phyloP scores from a whole-genome alignment of 2,113 vertebrate species.

The Centrocercus urophasianus region DNA sequence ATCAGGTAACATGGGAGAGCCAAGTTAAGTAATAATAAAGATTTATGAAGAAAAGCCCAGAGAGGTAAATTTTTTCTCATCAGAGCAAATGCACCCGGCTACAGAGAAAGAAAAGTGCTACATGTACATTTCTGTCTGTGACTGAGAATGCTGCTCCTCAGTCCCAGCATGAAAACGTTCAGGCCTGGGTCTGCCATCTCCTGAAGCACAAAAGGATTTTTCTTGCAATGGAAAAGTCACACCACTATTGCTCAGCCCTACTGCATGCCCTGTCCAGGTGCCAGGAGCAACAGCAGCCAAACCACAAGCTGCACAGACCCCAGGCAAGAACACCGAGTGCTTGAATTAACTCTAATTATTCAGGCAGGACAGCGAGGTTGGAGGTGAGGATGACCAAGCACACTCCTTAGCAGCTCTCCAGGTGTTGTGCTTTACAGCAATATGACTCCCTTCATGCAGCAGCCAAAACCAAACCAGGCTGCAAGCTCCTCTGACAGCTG shows the following conservation, averaged over 20 bases:
- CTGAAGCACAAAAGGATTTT: neutral
- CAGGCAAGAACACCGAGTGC: neutral
- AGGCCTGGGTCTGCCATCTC: neutral
- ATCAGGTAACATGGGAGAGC: neutral
- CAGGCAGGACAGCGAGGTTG: neutral
- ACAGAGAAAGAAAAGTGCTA: neutral
- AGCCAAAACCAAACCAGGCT: neutral
- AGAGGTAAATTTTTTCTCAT: neutral
- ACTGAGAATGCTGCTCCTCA: neutral
- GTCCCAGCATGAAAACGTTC: neutral
- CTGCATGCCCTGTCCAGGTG: neutral
- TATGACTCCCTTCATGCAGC: neutral
- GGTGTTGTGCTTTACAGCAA: neutral
- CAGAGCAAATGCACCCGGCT: neutral
- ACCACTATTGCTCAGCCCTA: neutral
- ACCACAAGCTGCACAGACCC: neutral
- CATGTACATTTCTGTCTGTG: neutral
- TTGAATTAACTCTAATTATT: neutral
- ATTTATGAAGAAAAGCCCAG: neutral
- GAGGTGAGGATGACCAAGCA: neutral
- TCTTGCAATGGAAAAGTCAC: neutral
- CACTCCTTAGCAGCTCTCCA: neutral
- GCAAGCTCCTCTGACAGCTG: neutral
- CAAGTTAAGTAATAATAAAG: neutral
- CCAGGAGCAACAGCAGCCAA: neutral